Evolutionary conservation across 2,113 vertebrate species (phyloP), one percentile per base, ranked within the genome.

Genomic region (Canis aureus): DNA sequence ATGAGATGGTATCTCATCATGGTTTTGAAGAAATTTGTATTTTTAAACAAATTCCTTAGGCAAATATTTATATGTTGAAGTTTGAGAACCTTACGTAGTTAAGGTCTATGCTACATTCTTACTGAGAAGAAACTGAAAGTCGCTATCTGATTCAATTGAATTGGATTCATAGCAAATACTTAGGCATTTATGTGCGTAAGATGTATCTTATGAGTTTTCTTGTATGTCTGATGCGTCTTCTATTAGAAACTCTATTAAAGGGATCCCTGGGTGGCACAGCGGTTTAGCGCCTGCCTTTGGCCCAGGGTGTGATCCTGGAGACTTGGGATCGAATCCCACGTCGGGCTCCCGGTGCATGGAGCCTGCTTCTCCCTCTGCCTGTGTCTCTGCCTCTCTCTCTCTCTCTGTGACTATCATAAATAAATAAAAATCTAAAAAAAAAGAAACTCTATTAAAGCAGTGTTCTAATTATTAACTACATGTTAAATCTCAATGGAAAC

Each of bases 401-500:
- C 38, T 38, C 38, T 38, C 3, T 38, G 38, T 38, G 38, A 38
- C 38, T 38, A 38, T 38, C 38, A 38, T 38, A 38, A 38, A 38
- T 38, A 38, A 38, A 38, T 38, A 38, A 38, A 38, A 38, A 38
- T 38, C 38, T 38, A 38, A 38, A 38, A 38, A 38, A 38, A 38
- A 38, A 38, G 38, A 38, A 38, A 38, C 38, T 62, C 38, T 62
- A 35, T 92, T 92, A 53, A 66, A 55, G 62, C 55, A 27, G 17
- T 43, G 32, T 89, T 94, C 57, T 90, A 89, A 95, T 74, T 64
- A 74, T 66, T 89, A 74, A 89, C 19, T 64, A 15, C 49, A 53
- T 35, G 9, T 95, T 85, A 91, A 95, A 11, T 60, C 60, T 80
- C 38, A 91, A 3, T 60, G 62, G 20, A 69, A 35, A 35, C 59